Conservation (phyloP, 2,888 invertebrate species). For the Lacanobia oleracea region DNA sequence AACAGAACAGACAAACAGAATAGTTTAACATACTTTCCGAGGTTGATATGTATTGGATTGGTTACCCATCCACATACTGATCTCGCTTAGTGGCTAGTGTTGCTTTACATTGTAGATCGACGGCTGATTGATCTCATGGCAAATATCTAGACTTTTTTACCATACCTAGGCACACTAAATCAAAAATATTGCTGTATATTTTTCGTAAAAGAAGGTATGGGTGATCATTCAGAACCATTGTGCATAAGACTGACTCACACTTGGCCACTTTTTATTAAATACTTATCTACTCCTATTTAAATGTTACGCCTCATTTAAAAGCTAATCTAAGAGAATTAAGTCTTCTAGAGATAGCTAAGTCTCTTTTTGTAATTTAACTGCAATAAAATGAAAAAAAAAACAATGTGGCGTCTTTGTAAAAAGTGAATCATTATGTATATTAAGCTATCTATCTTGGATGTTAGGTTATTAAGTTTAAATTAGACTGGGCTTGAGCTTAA, state of each 20-base stretch:
- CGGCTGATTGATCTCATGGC: too few relatives aligned
- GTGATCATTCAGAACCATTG: slow-evolving; percentile 9
- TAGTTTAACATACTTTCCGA: too few relatives aligned
- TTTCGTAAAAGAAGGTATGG: too few relatives aligned
- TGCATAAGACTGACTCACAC: accelerated
- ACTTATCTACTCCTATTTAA: slow-evolving; percentile 8
- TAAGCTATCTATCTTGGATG: slow-evolving; percentile 52
- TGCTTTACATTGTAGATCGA: too few relatives aligned
- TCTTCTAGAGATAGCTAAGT: slow-evolving; percentile 14
- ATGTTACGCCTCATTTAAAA: slow-evolving; percentile 30
- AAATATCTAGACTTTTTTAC: too few relatives aligned
- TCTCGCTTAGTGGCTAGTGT: too few relatives aligned
- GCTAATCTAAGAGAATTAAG: slow-evolving; percentile 47
- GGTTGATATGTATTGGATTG: too few relatives aligned
- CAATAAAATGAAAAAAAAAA: slow-evolving; percentile 40
- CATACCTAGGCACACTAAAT: too few relatives aligned
- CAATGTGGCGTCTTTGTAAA: slow-evolving; percentile 19
- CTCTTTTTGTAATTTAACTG: slow-evolving; percentile 17
- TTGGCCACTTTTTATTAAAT: slow-evolving; percentile 12
- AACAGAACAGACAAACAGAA: too few relatives aligned
- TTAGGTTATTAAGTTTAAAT: slow-evolving; percentile 19
- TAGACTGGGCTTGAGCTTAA: slow-evolving; percentile 3
- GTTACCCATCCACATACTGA: too few relatives aligned
- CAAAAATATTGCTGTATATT: too few relatives aligned
- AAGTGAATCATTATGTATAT: slow-evolving; percentile 37